phyloP scores from a whole-genome alignment of 2,888 invertebrate species.

The Entomobrya multifasciata region DNA sequence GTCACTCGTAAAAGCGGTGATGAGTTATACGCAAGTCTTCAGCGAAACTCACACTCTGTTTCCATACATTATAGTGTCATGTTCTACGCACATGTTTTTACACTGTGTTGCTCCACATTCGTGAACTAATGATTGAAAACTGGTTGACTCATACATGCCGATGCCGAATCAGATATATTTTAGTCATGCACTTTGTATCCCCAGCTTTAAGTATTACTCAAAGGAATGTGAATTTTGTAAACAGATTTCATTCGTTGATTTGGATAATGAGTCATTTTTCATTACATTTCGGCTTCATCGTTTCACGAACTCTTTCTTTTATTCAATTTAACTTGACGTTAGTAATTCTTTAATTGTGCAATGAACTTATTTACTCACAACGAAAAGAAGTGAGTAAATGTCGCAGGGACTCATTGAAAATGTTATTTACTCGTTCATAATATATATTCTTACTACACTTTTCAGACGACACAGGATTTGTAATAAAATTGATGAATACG shows the following conservation, averaged over 20 bases:
- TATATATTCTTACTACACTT: background rate
- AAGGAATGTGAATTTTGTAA: background rate
- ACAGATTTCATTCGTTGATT: too few species aligned
- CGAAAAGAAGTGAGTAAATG: background rate
- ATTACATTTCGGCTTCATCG: background rate
- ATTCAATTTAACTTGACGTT: background rate
- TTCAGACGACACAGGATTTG: too few species aligned
- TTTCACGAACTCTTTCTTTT: slow-evolving; percentile 9
- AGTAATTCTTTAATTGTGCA: background rate
- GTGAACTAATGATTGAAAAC: background rate
- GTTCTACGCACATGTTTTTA: background rate
- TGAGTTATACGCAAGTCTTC: background rate
- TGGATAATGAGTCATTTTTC: slow-evolving; percentile 19
- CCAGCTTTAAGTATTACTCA: background rate
- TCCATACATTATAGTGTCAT: background rate
- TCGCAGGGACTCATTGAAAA: slow-evolving; percentile 10
- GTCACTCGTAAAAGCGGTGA: slow-evolving; percentile 13
- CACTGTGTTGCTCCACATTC: slow-evolving; percentile 7
- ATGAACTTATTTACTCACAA: background rate
- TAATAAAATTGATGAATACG: too few species aligned
- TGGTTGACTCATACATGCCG: slow-evolving; percentile 4
- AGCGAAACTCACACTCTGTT: background rate
- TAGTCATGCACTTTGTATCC: slow-evolving; percentile 16
- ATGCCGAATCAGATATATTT: background rate
- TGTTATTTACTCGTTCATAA: background rate